phyloP scores from a whole-genome alignment of 2,113 vertebrate species.

The Macheiramphus alcinus region DNA sequence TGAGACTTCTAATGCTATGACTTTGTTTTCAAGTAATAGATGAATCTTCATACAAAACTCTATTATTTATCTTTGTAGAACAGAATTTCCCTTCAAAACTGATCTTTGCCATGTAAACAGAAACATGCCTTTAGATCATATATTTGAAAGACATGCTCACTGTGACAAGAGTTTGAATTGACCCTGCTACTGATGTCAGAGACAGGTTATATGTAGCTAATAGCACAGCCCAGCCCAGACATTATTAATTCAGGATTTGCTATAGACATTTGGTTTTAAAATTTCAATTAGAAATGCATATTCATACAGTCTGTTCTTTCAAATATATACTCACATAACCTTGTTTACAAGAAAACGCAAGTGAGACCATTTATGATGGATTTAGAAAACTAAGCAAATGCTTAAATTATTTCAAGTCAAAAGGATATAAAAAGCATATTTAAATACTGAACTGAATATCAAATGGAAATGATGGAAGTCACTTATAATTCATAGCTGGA shows the following conservation, averaged over 20 bases:
- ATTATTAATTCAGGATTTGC: not conserved
- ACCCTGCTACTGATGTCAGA: not conserved
- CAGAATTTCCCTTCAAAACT: not conserved
- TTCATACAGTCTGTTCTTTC: not conserved
- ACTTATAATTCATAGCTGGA: not conserved
- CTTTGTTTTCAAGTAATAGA: not conserved
- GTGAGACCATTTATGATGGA: not conserved
- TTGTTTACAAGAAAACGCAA: not conserved
- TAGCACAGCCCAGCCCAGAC: not conserved
- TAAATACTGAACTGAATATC: not conserved
- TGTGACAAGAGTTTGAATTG: not conserved
- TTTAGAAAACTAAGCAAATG: not conserved
- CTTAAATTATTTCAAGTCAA: not conserved
- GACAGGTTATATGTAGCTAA: not conserved
- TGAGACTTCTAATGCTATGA: not conserved
- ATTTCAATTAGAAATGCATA: slow-evolving; percentile 19
- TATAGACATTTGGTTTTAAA: not conserved
- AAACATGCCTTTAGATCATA: not conserved
- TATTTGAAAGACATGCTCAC: not conserved
- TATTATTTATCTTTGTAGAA: not conserved
- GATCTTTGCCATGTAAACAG: not conserved
- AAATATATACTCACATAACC: not conserved
- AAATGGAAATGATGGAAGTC: not conserved
- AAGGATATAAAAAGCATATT: not conserved
- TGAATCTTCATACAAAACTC: not conserved